Evolutionary conservation across 2,888 invertebrate species (phyloP).

Genomic region (Teleogryllus oceanicus): DNA sequence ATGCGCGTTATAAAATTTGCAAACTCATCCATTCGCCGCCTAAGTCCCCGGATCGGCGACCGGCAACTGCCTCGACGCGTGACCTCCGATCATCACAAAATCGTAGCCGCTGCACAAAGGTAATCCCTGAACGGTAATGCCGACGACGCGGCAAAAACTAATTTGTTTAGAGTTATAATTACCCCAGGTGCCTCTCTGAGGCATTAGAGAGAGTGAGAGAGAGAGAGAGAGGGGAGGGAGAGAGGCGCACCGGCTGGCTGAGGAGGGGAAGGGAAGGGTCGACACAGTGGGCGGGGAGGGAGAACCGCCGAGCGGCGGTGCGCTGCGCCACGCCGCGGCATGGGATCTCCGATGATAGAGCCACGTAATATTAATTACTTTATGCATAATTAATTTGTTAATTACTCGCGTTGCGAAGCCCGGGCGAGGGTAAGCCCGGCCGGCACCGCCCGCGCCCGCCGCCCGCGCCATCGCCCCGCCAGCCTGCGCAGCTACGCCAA

Average conservation of each 20-base stretch:
- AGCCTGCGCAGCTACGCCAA: too few species aligned
- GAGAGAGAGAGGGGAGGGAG: background rate
- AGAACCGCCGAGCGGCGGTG: background rate
- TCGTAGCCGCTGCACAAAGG: background rate
- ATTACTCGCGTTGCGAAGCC: background rate
- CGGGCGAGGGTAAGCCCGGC: background rate
- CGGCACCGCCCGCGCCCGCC: background rate
- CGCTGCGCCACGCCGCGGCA: background rate
- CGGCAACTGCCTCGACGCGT: background rate
- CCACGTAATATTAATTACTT: constrained; percentile 18
- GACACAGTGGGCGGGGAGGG: background rate
- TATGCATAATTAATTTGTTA: constrained; percentile 18
- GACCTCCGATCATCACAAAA: background rate
- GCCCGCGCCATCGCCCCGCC: background rate
- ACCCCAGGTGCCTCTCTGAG: background rate
- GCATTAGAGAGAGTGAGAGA: background rate
- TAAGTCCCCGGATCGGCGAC: background rate
- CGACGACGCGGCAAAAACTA: background rate
- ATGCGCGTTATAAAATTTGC: background rate
- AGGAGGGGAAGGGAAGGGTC: background rate
- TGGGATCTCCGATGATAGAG: background rate
- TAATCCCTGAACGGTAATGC: background rate
- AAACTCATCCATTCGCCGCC: background rate
- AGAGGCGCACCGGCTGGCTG: too few species aligned
- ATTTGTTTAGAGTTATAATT: background rate